A percentile compares a stretch with the other conserved stretches of the same genome.
Evolutionary conservation across 2,113 vertebrate genomes (phyloP).

Genomic region (Oreochromis niloticus): DNA sequence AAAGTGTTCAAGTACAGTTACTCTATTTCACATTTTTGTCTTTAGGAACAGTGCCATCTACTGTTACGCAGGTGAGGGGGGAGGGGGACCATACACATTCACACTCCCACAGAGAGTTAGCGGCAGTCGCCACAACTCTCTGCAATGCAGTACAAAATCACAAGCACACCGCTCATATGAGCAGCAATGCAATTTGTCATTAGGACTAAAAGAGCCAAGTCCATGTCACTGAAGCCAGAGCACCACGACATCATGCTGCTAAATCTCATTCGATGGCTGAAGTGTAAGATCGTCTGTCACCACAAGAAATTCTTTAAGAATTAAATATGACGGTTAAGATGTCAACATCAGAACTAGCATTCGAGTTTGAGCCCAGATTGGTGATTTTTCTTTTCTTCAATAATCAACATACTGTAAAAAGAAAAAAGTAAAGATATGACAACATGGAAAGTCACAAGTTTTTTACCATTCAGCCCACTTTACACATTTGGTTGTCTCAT

Average conservation of each 20-base stretch:
- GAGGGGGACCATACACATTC: background rate
- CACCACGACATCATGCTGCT: background rate
- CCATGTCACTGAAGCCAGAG: background rate
- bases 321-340: background rate
- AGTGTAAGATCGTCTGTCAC: background rate
- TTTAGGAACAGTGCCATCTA: slow-evolving; percentile 62
- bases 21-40: background rate
- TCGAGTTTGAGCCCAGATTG: background rate
- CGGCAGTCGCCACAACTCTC: background rate
- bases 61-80: slow-evolving; percentile 21
- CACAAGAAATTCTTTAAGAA: background rate
- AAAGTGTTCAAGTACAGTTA: background rate
- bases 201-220: background rate
- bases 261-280: background rate
- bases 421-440: background rate
- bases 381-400: background rate
- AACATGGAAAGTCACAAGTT: background rate
- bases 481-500: no score
- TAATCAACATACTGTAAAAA: background rate
- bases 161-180: background rate
- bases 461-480: background rate
- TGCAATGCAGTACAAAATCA: slow-evolving; percentile 57
- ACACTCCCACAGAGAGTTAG: background rate
- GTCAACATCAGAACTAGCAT: background rate
- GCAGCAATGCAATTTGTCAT: background rate